These are phyloP conservation scores for Metaphire vulgaris DNA, from an alignment of 1,140 invertebrate genomes.

Conservation along the genomic window DNA sequence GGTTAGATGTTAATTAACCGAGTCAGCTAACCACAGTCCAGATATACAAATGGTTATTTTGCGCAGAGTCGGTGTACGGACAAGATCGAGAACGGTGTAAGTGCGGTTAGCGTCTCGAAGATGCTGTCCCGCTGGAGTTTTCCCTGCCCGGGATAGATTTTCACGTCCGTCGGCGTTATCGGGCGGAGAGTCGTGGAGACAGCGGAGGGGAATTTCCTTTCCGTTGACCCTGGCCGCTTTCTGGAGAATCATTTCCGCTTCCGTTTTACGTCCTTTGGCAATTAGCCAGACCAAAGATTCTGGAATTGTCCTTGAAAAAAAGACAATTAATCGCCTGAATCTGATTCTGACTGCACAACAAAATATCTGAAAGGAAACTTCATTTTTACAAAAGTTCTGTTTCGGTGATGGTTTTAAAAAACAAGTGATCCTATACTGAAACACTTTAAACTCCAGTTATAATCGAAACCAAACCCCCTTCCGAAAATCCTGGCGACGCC, in stretches of 20 bases:
- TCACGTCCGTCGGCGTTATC: not conserved
- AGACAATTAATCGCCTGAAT: no score
- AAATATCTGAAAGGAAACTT: no score
- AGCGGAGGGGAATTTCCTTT: slow-evolving; percentile 13
- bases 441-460: no score
- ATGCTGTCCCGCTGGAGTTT: not conserved
- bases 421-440: no score
- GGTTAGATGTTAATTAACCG: not conserved
- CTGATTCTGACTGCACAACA: no score
- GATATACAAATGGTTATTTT: slow-evolving; percentile 63
- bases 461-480: no score
- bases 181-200: not conserved
- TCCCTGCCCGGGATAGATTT: not conserved
- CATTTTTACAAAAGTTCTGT: no score
- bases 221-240: slow-evolving; percentile 29
- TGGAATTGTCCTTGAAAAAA: slow-evolving; percentile 24
- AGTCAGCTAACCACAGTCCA: slow-evolving; percentile 57
- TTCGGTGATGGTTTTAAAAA: no score
- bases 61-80: slow-evolving; percentile 63
- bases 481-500: no score
- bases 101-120: slow-evolving; percentile 13
- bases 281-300: slow-evolving; percentile 33
- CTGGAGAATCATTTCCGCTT: slow-evolving; percentile 29
- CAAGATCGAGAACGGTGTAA: slow-evolving; percentile 48
- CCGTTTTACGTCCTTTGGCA: slow-evolving; percentile 25